A percentile compares a stretch with the other conserved stretches of the same genome.
Conservation (phyloP, 2,888 invertebrate species). For the Spatulosminthurus flaviceps region DNA sequence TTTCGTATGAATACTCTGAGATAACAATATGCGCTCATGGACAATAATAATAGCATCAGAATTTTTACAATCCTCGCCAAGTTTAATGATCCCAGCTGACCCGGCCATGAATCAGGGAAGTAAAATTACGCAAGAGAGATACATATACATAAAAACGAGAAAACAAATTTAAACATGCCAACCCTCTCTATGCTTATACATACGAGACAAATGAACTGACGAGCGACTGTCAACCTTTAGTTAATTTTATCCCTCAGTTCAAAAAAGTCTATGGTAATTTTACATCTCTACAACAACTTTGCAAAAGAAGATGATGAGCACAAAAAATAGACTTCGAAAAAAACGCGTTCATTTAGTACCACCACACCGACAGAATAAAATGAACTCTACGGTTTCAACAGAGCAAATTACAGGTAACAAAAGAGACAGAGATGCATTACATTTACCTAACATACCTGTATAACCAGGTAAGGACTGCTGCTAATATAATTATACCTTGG, state of each 20-base stretch:
- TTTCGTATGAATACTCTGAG: too few species aligned
- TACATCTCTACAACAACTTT: background rate
- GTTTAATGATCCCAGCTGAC: conserved; percentile 14
- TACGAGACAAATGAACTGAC: background rate
- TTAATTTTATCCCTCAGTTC: background rate
- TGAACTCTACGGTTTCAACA: conserved; percentile 14
- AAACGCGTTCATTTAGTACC: background rate
- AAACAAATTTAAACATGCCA: background rate
- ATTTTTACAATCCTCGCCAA: background rate
- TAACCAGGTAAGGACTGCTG: too few species aligned
- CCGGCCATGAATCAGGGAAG: background rate
- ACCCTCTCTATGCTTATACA: background rate
- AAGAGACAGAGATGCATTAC: background rate
- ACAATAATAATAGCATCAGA: too few species aligned
- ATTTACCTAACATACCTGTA: background rate
- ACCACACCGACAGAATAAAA: background rate
- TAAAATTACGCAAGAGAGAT: too few species aligned
- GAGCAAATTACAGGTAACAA: conserved; percentile 18
- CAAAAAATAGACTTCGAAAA: background rate
- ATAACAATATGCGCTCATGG: too few species aligned
- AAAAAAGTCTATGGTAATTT: background rate
- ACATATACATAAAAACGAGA: background rate
- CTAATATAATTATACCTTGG: too few species aligned
- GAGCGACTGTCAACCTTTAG: conserved; percentile 18
- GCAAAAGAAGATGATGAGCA: conserved; percentile 11